These are phyloP conservation scores for Chiloscyllium plagiosum DNA, from an alignment of 2,113 vertebrate species.

Conservation along the genomic window DNA sequence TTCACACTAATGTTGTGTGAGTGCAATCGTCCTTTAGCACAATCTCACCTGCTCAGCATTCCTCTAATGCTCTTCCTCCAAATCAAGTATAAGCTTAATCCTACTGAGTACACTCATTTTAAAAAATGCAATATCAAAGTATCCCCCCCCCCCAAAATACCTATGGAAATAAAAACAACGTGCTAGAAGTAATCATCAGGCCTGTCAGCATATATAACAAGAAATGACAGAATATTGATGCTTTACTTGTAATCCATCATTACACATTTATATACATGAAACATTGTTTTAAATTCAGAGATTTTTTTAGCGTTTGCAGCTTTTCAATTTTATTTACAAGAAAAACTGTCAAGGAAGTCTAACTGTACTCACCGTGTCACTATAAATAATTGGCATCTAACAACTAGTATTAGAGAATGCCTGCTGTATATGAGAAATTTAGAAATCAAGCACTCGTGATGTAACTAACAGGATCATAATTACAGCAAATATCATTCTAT, in stretches of 20 bases:
- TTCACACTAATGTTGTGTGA: too few relatives aligned
- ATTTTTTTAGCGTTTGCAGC: not conserved
- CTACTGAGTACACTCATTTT: not conserved
- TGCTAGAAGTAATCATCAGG: not conserved
- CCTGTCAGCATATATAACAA: not conserved
- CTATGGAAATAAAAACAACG: not conserved
- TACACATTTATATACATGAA: not conserved
- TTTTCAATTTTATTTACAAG: not conserved
- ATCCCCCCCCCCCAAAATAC: not conserved
- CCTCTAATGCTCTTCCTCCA: not conserved
- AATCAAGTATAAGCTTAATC: not conserved
- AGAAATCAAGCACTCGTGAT: not conserved
- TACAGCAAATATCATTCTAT: not conserved
- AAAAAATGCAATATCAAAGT: not conserved
- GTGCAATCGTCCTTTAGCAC: not conserved
- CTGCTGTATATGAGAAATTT: not conserved
- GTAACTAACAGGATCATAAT: not conserved
- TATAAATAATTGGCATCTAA: not conserved
- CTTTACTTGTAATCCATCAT: not conserved
- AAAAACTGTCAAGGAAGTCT: not conserved
- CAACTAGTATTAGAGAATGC: not conserved
- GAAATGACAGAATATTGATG: not conserved
- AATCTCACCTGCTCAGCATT: not conserved
- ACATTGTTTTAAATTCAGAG: not conserved
- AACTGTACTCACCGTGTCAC: not conserved